These are phyloP conservation scores for Limosa lapponica DNA, from an alignment of 2,797 vertebrate species.

Conservation along the genomic window DNA sequence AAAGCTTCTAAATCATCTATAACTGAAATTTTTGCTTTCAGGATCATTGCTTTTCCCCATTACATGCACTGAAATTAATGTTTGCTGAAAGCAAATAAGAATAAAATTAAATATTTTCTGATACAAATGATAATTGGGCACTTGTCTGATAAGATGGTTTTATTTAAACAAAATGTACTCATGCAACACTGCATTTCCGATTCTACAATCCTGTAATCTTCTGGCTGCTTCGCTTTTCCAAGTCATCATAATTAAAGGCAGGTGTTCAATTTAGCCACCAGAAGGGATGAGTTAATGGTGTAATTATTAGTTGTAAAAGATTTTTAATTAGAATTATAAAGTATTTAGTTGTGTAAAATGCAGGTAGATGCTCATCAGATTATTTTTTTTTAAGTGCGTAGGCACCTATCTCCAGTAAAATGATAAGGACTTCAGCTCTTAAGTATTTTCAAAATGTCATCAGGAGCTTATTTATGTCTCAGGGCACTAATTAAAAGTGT, in stretches of 20 bases:
- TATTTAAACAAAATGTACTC: slow-evolving; percentile 59
- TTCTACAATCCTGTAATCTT: slow-evolving; percentile 18
- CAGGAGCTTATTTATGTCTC: neutral
- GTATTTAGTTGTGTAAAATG: neutral
- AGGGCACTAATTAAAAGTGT: neutral
- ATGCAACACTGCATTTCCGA: neutral
- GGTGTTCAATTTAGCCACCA: slow-evolving; percentile 54
- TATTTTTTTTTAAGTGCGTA: neutral
- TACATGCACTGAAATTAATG: slow-evolving; percentile 45
- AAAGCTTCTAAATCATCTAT: slow-evolving; percentile 36
- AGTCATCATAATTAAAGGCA: slow-evolving; percentile 58
- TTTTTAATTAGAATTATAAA: slow-evolving; percentile 37
- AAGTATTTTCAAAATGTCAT: neutral
- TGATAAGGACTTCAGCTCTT: neutral
- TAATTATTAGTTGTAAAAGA: slow-evolving; percentile 56
- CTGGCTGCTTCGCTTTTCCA: slow-evolving; percentile 17
- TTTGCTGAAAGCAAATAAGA: slow-evolving; percentile 67
- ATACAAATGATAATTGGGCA: slow-evolving; percentile 65
- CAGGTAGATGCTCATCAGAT: neutral
- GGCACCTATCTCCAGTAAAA: neutral
- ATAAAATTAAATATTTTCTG: slow-evolving; percentile 69
- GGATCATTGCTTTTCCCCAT: slow-evolving; percentile 34
- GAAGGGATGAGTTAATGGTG: slow-evolving; percentile 33
- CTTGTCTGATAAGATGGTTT: slow-evolving; percentile 55
- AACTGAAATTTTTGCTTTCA: slow-evolving; percentile 17